These are phyloP conservation scores for Darevskia nairensis DNA, from an alignment of 2,797 vertebrate species.

Conservation along the genomic window DNA sequence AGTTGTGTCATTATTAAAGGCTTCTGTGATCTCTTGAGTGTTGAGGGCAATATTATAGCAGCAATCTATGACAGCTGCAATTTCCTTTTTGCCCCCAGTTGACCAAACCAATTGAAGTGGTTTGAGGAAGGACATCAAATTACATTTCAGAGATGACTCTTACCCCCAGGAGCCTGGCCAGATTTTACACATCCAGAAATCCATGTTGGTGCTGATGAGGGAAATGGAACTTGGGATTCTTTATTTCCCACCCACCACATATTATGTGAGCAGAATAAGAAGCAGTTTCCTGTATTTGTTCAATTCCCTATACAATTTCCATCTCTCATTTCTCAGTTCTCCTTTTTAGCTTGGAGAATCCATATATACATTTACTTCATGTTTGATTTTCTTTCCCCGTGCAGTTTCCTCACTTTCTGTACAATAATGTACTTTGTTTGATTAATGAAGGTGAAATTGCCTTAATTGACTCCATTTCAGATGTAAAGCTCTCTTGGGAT, in stretches of 20 bases:
- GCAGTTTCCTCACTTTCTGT: conserved; percentile 26
- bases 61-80: conserved; percentile 22
- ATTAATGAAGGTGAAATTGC: conserved; percentile 23
- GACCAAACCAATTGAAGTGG: conserved; percentile 20
- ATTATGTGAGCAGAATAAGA: not conserved
- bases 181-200: conserved; percentile 20
- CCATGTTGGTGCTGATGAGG: not conserved
- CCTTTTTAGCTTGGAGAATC: conserved; percentile 9
- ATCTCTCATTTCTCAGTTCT: not conserved
- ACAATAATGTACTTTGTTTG: not conserved
- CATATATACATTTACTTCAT: conserved; percentile 26
- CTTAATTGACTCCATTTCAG: conserved; percentile 22
- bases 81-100: conserved; percentile 20
- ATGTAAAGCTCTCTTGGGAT: conserved; percentile 22
- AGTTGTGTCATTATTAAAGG: conserved; percentile 24
- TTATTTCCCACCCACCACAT: not conserved
- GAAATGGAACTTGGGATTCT: not conserved
- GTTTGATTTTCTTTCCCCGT: conserved; percentile 25
- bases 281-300: not conserved
- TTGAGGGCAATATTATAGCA: conserved; percentile 13
- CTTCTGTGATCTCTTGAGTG: conserved; percentile 16
- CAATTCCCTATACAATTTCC: not conserved
- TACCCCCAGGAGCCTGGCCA: not conserved
- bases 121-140: conserved; percentile 30
- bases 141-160: conserved; percentile 21